phyloP scores from a whole-genome alignment of 2,888 invertebrate species.

The Anticlea derivata region DNA sequence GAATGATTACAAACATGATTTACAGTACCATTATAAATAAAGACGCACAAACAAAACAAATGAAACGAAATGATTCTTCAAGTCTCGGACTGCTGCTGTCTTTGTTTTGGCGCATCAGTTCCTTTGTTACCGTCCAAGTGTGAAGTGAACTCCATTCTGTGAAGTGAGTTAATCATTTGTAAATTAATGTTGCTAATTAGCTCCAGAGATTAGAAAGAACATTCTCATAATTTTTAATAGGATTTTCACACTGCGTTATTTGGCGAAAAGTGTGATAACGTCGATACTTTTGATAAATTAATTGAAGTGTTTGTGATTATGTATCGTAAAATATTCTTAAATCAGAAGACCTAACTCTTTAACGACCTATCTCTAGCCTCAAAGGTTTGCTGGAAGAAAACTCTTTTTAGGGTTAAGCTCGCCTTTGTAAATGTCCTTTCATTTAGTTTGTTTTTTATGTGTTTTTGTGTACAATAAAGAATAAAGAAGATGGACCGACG shows the following conservation, averaged over 20 bases:
- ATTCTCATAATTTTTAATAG: neutral
- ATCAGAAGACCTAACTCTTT: no score
- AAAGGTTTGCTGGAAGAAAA: no score
- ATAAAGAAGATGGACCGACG: no score
- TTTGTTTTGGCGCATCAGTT: slow-evolving; percentile 26
- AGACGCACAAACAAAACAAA: slow-evolving; percentile 15
- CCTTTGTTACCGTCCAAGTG: slow-evolving; percentile 23
- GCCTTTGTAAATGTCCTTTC: no score
- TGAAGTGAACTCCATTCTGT: slow-evolving; percentile 10
- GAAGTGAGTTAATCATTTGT: neutral
- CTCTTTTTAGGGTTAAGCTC: no score
- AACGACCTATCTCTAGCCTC: no score
- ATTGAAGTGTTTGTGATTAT: no score
- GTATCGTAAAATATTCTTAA: no score
- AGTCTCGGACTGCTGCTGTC: slow-evolving; percentile 3
- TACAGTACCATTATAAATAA: slow-evolving; percentile 17
- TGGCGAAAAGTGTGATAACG: no score
- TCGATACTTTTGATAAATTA: slow-evolving; percentile 7
- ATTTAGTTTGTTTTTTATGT: no score
- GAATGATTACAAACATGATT: neutral
- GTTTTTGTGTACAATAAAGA: no score
- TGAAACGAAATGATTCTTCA: slow-evolving; percentile 3
- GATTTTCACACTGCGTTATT: neutral
- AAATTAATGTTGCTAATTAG: slow-evolving; percentile 1
- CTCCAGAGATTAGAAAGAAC: no score